These are phyloP conservation scores for Probaryconus sp. DNA, from an alignment of 1,140 invertebrate species.

Conservation along the genomic window DNA sequence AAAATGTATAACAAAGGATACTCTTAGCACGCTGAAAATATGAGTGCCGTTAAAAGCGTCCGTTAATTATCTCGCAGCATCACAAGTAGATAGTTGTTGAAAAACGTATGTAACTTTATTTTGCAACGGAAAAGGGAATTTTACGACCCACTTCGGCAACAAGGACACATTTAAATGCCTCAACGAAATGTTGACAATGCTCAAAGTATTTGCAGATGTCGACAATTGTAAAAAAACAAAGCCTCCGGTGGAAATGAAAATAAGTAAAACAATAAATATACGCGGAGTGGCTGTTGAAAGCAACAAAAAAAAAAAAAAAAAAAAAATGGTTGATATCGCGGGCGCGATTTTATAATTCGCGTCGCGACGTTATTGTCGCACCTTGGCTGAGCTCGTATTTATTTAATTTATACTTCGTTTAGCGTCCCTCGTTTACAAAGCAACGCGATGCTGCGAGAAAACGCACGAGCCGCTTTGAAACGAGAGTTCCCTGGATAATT, in stretches of 20 bases:
- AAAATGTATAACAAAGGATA: not conserved
- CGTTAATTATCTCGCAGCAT: constrained; percentile 15
- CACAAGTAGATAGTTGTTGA: not conserved
- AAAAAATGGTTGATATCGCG: constrained; percentile 5
- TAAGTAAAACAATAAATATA: constrained; percentile 35
- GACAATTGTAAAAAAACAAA: constrained; percentile 20
- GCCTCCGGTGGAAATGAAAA: constrained; percentile 9
- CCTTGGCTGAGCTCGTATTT: constrained; percentile 19
- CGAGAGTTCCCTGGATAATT: constrained; percentile 36
- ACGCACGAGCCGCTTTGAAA: constrained; percentile 39
- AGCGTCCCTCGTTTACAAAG: constrained; percentile 40
- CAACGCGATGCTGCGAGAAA: not conserved
- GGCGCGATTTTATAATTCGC: constrained; percentile 17
- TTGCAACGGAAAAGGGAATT: not conserved
- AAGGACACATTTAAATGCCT: constrained; percentile 6
- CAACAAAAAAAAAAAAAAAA: not conserved
- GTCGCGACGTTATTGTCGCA: constrained; percentile 33
- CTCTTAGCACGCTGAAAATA: not conserved
- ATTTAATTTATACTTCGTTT: constrained; percentile 39
- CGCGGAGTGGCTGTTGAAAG: constrained; percentile 2
- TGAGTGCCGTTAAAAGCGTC: constrained; percentile 11
- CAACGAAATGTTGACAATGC: constrained; percentile 16
- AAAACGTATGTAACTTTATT: constrained; percentile 20
- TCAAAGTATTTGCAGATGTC: constrained; percentile 34
- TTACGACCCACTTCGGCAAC: constrained; percentile 5